phyloP scores from a whole-genome alignment of 2,888 invertebrate species.

The Dryocosmus kuriphilus region DNA sequence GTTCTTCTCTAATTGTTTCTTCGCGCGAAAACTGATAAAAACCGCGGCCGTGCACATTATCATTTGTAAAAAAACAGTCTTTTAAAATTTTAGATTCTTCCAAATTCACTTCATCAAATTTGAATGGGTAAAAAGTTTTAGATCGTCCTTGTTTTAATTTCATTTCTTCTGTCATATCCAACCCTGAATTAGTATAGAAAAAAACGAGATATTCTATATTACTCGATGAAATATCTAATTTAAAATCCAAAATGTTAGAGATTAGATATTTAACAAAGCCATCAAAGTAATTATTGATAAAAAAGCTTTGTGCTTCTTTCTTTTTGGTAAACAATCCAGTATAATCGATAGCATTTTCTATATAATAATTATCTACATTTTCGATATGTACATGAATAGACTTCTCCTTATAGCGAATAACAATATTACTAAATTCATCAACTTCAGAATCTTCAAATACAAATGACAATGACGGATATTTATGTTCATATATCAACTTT shows the following conservation, averaged over 20 bases:
- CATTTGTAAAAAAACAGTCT: slow-evolving; percentile 39
- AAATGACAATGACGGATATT: slow-evolving; percentile 63
- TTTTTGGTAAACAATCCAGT: slow-evolving; percentile 58
- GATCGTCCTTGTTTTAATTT: slow-evolving; percentile 51
- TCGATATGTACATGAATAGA: slow-evolving; percentile 61
- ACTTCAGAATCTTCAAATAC: slow-evolving; percentile 59
- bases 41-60: not conserved
- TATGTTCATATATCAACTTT: slow-evolving; percentile 58
- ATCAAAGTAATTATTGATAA: slow-evolving; percentile 59
- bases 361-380: slow-evolving; percentile 59
- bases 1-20: no score
- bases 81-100: slow-evolving; percentile 26
- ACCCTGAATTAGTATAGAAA: slow-evolving; percentile 62
- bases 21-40: no score
- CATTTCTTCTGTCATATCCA: slow-evolving; percentile 59
- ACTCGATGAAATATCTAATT: slow-evolving; percentile 50
- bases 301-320: slow-evolving; percentile 52
- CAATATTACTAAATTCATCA: slow-evolving; percentile 51
- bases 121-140: slow-evolving; percentile 45
- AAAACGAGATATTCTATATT: slow-evolving; percentile 60
- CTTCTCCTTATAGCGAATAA: slow-evolving; percentile 57
- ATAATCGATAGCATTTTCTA: slow-evolving; percentile 58
- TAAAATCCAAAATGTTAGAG: no score
- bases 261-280: slow-evolving; percentile 61
- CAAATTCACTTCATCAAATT: slow-evolving; percentile 22